Evolutionary conservation across 2,888 invertebrate species (phyloP), one percentile per base, ranked within the genome.

Genomic region (Brassicogethes aeneus): DNA sequence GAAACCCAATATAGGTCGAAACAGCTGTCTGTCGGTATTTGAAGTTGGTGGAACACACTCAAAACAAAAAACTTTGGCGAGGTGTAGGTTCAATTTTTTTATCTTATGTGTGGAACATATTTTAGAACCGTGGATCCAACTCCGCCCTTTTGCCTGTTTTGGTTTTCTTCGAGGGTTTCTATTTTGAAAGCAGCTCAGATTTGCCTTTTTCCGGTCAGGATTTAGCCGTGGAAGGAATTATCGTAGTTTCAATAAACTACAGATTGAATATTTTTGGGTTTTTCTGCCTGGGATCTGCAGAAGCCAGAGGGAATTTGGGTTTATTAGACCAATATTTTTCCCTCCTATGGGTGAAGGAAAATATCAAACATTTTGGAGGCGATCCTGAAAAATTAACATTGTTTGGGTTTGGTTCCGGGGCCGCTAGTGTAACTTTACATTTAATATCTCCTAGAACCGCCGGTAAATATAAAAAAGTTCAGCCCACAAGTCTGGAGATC

Each of bases 291-390:
- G 73, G 71, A 17, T 69, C 70, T 3, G 51, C 65, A 32, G 70
- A 72, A 48, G 77, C 79, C 2, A 77, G 85, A 1, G 92, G 93
- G 0, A 94, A 94, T 65, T 78, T 88, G 44, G 92, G 91, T 1
- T 66, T 94, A 37, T 77, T 85, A 52, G 93, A 94, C 65, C 90
- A 93, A 60, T 80, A 84, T 55, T 68, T 89, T 63, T 89, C 86
- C 1, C 67, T 94, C 41, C 58, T 80, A 34, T 86, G 87, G 87
- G 72, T 85, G 2, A 75, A 79, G 45, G 79, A 83, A 53, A 85
- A 91, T 62, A 85, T 90, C 38, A 71, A 71, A 33, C 73, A 76
- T 34, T 91, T 93, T 61, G 86, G 88, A 15, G 92, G 92, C 2
- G 84, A 91, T 65, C 78, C 82, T 0, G 73, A 77, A 33, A 74